phyloP scores from a whole-genome alignment of 1,140 invertebrate genomes.

The Bombus picipes region DNA sequence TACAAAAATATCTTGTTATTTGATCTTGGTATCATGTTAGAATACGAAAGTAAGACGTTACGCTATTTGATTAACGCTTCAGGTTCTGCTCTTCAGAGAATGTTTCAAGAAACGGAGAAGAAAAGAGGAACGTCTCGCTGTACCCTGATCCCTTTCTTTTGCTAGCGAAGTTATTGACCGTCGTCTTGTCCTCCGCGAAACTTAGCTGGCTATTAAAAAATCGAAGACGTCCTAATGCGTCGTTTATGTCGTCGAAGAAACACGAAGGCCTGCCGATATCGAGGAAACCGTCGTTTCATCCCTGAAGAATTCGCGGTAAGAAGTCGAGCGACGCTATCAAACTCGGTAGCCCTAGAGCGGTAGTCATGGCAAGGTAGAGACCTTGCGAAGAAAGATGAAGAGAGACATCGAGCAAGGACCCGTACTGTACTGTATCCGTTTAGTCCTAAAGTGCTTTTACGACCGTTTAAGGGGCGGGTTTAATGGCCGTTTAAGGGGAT shows the following conservation, averaged over 20 bases:
- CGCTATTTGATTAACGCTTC: neutral
- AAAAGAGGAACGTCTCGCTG: too few species aligned
- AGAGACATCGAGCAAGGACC: slow-evolving; percentile 24
- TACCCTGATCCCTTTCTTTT: neutral
- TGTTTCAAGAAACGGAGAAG: neutral
- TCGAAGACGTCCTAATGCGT: slow-evolving; percentile 21
- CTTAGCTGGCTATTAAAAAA: slow-evolving; percentile 26
- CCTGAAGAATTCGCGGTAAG: slow-evolving; percentile 18
- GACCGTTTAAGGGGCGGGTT: slow-evolving; percentile 68
- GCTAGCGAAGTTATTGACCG: neutral
- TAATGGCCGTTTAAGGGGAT: slow-evolving; percentile 77
- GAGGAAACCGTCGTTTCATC: slow-evolving; percentile 1
- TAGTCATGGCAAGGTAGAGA: neutral
- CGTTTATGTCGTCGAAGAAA: slow-evolving; percentile 17
- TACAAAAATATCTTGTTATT: neutral
- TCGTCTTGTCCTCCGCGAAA: neutral
- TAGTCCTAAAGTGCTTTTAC: slow-evolving; percentile 68
- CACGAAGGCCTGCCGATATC: neutral
- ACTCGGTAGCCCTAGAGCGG: slow-evolving; percentile 25
- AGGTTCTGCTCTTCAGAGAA: neutral
- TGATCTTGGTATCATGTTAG: neutral
- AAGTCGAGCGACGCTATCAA: slow-evolving; percentile 50
- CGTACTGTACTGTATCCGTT: slow-evolving; percentile 56
- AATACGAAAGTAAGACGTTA: neutral
- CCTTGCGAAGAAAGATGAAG: neutral